Evolutionary conservation across 2,797 vertebrate species (phyloP).

Genomic region (Sebastes minor): DNA sequence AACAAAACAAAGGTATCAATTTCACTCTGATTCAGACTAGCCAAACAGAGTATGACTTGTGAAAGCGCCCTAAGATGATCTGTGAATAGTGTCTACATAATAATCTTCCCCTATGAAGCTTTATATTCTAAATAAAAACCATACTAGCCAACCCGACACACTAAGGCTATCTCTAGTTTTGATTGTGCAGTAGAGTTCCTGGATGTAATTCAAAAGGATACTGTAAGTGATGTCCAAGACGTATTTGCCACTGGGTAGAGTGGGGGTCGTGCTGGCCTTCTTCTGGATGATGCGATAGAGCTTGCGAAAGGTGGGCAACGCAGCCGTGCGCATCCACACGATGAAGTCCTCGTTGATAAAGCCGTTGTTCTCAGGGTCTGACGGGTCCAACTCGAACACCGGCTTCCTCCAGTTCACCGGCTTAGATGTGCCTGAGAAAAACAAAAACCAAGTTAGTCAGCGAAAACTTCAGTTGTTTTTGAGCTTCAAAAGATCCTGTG

Average conservation of each 20-base stretch:
- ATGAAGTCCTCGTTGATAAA: conserved; percentile 99
- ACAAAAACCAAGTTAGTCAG: conserved; percentile 2
- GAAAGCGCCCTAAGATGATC: too few species aligned
- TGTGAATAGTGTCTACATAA: too few species aligned
- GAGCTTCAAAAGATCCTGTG: background rate
- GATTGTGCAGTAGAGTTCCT: background rate
- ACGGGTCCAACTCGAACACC: conserved; percentile 87
- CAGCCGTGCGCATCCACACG: conserved; percentile 99
- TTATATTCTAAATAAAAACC: background rate
- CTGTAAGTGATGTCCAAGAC: conserved; percentile 90
- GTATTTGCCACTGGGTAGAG: conserved; percentile 91
- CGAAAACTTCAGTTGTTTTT: background rate
- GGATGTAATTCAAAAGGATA: conserved; percentile 88
- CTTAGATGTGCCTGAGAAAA: conserved; percentile 86
- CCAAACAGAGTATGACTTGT: too few species aligned
- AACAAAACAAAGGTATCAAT: too few species aligned
- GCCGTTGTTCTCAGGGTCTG: conserved; percentile 89
- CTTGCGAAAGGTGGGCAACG: conserved; percentile 96
- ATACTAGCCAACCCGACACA: background rate
- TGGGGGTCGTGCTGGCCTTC: conserved; percentile 82
- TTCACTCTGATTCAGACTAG: too few species aligned
- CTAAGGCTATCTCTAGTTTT: background rate
- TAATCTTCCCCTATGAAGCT: background rate
- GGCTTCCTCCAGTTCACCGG: conserved; percentile 93
- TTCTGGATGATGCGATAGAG: conserved; percentile 95